Percentiles rank a stretch among this genome's conserved stretches.
These are phyloP conservation scores for Clusia tigrina DNA, from an alignment of 2,888 invertebrate species.

Conservation along the genomic window DNA sequence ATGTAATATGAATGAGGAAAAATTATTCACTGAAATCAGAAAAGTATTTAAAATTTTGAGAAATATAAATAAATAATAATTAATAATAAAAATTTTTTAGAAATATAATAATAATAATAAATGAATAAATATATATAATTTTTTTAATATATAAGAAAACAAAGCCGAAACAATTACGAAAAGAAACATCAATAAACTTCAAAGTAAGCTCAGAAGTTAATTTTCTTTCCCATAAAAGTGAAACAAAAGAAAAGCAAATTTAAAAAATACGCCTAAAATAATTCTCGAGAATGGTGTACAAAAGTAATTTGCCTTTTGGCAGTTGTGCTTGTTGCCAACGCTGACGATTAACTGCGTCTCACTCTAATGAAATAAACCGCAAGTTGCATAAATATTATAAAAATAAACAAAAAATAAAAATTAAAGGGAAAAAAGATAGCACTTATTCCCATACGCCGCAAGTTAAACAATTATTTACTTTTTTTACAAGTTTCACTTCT, in stretches of 20 bases:
- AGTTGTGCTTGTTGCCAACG: conserved; percentile 19
- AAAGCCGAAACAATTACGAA: no score
- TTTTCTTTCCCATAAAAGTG: conserved; percentile 16
- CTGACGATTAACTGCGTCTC: not conserved
- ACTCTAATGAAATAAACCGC: not conserved
- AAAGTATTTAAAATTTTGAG: no score
- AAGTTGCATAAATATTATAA: not conserved
- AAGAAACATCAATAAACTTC: conserved; percentile 14
- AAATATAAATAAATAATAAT: conserved; percentile 6
- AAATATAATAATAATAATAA: not conserved
- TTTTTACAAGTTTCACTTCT: no score
- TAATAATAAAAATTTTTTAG: no score
- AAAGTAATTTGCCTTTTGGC: conserved; percentile 32
- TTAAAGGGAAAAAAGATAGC: not conserved
- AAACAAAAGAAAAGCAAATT: not conserved
- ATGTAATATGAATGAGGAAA: no score
- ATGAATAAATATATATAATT: conserved; percentile 18
- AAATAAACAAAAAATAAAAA: not conserved
- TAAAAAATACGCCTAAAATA: conserved; percentile 32
- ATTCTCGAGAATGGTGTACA: conserved; percentile 31
- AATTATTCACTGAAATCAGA: no score
- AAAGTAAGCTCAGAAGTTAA: conserved; percentile 26
- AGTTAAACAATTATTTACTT: conserved; percentile 21
- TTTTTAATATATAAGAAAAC: not conserved
- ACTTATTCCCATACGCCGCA: not conserved